Base-by-base conservation (phyloP, 2,888 invertebrate species). In the Nebria salina region DNA sequence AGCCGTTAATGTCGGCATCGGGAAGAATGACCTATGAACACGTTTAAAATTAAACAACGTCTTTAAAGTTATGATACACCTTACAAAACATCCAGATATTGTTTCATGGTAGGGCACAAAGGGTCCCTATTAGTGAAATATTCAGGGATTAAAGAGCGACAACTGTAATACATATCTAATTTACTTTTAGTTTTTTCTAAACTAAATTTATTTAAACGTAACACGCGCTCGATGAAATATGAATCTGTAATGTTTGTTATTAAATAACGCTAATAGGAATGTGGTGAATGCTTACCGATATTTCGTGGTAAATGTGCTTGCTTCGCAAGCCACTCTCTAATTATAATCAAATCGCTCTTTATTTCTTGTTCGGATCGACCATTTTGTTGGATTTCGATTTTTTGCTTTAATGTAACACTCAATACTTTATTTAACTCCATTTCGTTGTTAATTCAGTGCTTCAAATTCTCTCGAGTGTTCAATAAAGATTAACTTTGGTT, bases 121-220 rank as follows among this genome's bases (percentile, higher is more conserved):
- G 75, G 41, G 13, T 80, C 72, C 20, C 80, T 43, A 13, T 75
- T 75, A 7, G 64, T 68, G 54, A 80, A 80, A 72, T 75, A 75
- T 75, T 80, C 80, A 13, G 80, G 80, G 8, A 75, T 34, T 2
- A 80, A 54, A 34, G 68, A 75, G 72, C 75, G 75, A 2, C 75
- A 26, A 34, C 34, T 42, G 15, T 65, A 81, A 54, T 77, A 81
- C 76, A 76, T 73, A 20, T 81, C 81, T 11, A 77, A n/a, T 77
- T 81, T 76, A 2, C 25, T 76, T 65, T 77, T 81, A n/a, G 75
- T 75, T 72, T 75, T 75, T 11, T 80, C 80, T 34, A 80, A 80
- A 80, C 80, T 80, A 13, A 72, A 80, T 75, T 80, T 80, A 65
- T 80, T 80, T 25, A 70, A 70, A 41, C 75, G 64, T 8, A 80